Base-by-base conservation (phyloP, 2,888 invertebrate species). In the Prosopocoilus inquinatus region DNA sequence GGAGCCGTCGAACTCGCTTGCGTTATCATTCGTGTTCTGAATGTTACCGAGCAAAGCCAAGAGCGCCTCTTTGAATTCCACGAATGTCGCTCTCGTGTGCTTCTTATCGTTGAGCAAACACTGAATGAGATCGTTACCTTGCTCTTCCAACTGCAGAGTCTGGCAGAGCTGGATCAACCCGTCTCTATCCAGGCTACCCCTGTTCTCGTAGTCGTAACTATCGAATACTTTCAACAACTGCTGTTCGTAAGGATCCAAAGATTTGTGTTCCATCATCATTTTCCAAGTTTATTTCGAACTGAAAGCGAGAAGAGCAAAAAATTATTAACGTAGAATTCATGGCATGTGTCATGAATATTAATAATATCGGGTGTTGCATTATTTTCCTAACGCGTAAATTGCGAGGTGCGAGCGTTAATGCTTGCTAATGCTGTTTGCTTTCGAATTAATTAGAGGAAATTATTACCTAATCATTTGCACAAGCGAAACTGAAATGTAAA, bases 211-310 rank as follows among this genome's bases (percentile, higher is more conserved):
- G 76, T 90, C 87, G 78, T 90, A 90, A 71, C 88, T 89, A 74
- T 89, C 85, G 72, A 91, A 92, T 71, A 91, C 89, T 67, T 86
- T 84, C 67, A 88, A 84, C 69, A 91, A 81, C 80, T 91, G 90
- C 77, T 88, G 86, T 75, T 91, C 91, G 73, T 91, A 91, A 43
- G 87, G 90, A 79, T 90, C 89, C 75, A 84, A 57, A 16, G 68
- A 57, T 38, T 60, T 48, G 53, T 65, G 62, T 52, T 69, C 69
- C 68, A 70, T 69, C 63, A 57, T 59, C 20, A 28, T 28, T 34
- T 53, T 57, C 11, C 32, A 35, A 7, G 43, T 51, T 9, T 16
- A 16, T 54, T 50, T 32, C 12, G 41, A 50, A 15, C 55, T 55
- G 55, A 16, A 55, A 55, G 15, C 20, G 49, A 49, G 36, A 11